Base-by-base conservation (phyloP, 2,888 invertebrate genomes). In the Pristionchus fissidentatus region DNA sequence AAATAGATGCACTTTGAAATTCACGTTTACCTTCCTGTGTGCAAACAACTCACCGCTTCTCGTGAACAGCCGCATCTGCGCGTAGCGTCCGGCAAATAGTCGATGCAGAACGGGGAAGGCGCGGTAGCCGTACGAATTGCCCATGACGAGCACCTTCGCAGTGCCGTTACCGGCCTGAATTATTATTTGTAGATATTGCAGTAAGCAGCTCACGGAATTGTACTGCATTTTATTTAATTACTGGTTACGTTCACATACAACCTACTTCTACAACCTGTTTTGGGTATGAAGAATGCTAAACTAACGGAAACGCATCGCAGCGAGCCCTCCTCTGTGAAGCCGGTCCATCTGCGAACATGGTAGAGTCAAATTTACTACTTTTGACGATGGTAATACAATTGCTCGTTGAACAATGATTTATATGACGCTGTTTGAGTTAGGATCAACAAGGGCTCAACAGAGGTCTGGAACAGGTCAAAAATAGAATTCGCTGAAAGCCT, bases 141-240 rank as follows among this genome's bases (percentile, higher is more conserved):
- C 82, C n/a, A 82, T 52, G 13, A 82, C 55, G 22, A 82, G 52
- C 29, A 82, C 82, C n/a, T 70, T 82, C 49, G 82, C 82, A 4
- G 66, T 82, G 10, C 82, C 82, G 66, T 82, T 82, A 5, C 82
- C 70, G 4, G n/a, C 32, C 82, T 82, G 8, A 32, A 79, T 13
- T 5, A 55, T 3, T 13, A 26, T n/a, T 32, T 32, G 10, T 29
- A 60, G 29, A n/a, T n/a, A n/a, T n/a, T n/a, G n/a, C n/a, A n/a
- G n/a, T n/a, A n/a, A n/a, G n/a, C n/a, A n/a, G n/a, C n/a, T n/a
- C n/a, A n/a, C n/a, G n/a, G n/a, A n/a, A n/a, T n/a, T n/a, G n/a
- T n/a, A n/a, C n/a, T n/a, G n/a, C n/a, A n/a, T n/a, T n/a, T n/a
- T n/a, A n/a, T n/a, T n/a, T n/a, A n/a, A n/a, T n/a, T n/a, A n/a